Evolutionary conservation across 2,113 vertebrate genomes (phyloP).

Genomic region (Macheiramphus alcinus): DNA sequence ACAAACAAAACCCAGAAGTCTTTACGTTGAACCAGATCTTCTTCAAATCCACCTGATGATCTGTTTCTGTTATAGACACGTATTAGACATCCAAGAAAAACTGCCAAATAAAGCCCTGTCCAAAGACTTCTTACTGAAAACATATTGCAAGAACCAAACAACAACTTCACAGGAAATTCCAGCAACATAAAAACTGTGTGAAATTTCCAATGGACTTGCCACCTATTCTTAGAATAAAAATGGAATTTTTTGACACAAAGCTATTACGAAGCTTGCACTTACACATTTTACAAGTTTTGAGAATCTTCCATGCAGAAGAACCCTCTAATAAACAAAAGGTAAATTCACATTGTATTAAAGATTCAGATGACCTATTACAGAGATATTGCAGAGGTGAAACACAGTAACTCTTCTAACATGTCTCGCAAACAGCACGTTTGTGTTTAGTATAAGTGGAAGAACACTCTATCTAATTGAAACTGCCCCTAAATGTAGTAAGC

Average conservation of each 20-base stretch:
- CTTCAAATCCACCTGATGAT: not conserved
- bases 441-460: not conserved
- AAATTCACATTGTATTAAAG: not conserved
- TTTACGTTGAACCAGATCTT: not conserved
- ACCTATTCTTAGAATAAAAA: not conserved
- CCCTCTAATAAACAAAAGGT: not conserved
- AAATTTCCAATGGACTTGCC: not conserved
- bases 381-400: not conserved
- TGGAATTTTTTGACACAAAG: not conserved
- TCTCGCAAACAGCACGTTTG: not conserved
- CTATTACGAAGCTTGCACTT: not conserved
- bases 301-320: not conserved
- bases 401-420: not conserved
- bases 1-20: not conserved
- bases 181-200: not conserved
- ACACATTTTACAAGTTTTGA: not conserved
- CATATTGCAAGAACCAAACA: not conserved
- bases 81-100: not conserved
- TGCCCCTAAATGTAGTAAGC: conserved; percentile 9
- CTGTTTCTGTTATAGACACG: not conserved
- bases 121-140: not conserved
- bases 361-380: not conserved
- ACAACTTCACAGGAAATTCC: not conserved
- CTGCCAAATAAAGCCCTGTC: not conserved
- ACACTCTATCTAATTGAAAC: conserved; percentile 26